A percentile compares a stretch with the other conserved stretches of the same genome.
Conservation (phyloP, 2,888 invertebrate species). For the Geophilus truncorum region DNA sequence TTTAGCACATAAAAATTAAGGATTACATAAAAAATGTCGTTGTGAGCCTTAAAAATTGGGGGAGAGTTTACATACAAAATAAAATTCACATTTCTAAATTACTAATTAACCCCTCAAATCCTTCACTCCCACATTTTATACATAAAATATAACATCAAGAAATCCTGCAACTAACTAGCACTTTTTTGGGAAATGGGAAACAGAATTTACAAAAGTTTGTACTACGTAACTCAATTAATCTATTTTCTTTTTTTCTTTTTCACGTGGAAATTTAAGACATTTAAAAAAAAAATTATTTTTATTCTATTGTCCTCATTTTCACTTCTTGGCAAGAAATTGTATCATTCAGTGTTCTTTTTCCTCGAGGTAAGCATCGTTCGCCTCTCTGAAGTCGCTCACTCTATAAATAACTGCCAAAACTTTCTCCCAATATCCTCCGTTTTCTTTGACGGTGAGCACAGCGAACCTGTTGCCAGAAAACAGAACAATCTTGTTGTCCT, state of each 20-base stretch:
- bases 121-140: background rate
- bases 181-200: background rate
- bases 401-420: conserved; percentile 37
- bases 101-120: no score
- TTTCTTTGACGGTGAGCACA: conserved; percentile 38
- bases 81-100: no score
- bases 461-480: conserved; percentile 37
- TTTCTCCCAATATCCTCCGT: conserved; percentile 38
- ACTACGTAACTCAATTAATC: background rate
- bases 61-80: no score
- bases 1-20: no score
- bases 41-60: no score
- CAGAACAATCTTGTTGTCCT: conserved; percentile 35
- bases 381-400: conserved; percentile 38
- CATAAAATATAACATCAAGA: background rate
- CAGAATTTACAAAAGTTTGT: background rate
- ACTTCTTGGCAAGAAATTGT: background rate
- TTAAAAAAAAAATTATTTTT: no score
- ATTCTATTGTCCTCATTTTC: background rate
- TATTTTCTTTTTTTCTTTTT: background rate
- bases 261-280: no score
- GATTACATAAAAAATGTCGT: no score
- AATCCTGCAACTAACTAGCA: background rate
- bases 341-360: conserved; percentile 35
- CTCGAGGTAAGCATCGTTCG: conserved; percentile 38